Base-by-base conservation (phyloP, 2,797 vertebrate species). In the Picus viridis region DNA sequence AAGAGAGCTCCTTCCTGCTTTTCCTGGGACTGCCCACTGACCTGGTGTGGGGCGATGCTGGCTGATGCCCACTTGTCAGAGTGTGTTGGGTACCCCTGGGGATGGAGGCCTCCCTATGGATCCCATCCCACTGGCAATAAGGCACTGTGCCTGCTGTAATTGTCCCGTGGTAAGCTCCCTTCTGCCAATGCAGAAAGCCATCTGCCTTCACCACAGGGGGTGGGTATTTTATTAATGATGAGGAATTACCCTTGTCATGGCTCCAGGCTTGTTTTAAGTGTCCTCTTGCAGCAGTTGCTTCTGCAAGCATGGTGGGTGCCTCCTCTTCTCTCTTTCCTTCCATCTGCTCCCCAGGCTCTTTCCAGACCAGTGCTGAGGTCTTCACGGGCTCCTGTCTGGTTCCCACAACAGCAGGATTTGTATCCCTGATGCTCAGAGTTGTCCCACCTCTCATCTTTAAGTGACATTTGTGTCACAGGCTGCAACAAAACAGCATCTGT, bases 11-110 rank as follows among this genome's bases (percentile, higher is more conserved):
- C 70, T 64, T 85, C 43, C 34, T 86, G 43, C 4, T 75, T 77
- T 65, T 59, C 39, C 39, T 29, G 9, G 16, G 4, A 6, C 7
- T 77, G 8, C 9, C 54, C 2, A 0, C 36, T 41, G 13, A 7
- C 5, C 26, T 6, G 26, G 7, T 17, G n/a, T 4, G 16, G 53
- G 61, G 5, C 3, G 8, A 14, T 26, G 57, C 9, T 67, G 85
- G 34, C 9, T 59, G 58, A 45, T 27, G 34, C 24, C 61, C 0
- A 0, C 10, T 27, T 63, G 39, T 57, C 1, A 9, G 29, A 79
- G 24, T 0, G 0, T 18, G 30, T 4, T 0, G 0, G 17, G 27
- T 27, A 10, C 14, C 10, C 34, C 34, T 59, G n/a, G 32, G 47
- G 54, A 36, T 45, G 49, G 15, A 68, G 45, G 4, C 8, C 4